phyloP scores from a whole-genome alignment of 2,113 vertebrate species.

The Salvator merianae region DNA sequence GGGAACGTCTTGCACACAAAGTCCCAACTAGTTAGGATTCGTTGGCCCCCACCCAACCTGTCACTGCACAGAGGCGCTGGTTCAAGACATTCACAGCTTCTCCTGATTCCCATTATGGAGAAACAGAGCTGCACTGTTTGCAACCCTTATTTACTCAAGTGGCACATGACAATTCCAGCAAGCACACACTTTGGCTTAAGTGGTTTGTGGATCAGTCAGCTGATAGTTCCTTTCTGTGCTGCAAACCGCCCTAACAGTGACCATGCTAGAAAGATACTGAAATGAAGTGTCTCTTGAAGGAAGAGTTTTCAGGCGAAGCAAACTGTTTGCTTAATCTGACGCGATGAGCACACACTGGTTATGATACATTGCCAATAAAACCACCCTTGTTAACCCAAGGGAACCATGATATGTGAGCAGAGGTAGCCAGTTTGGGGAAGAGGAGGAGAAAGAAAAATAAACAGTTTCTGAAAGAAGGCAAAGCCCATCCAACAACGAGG shows the following conservation, averaged over 20 bases:
- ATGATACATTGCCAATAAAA: neutral
- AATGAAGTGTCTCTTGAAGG: neutral
- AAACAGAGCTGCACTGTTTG: no score
- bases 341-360: neutral
- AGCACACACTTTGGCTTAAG: neutral
- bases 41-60: no score
- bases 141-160: no score
- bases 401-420: neutral
- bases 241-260: neutral
- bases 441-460: slow-evolving; percentile 19
- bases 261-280: neutral
- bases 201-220: neutral
- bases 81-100: no score
- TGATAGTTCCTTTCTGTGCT: neutral
- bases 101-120: no score
- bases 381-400: neutral
- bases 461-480: slow-evolving; percentile 8
- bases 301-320: neutral
- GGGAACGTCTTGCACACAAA: no score
- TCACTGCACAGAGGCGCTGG: no score
- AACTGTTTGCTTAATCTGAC: slow-evolving; percentile 17
- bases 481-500: neutral
- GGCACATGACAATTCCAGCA: neutral
- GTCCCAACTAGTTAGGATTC: no score
- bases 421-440: neutral